Base-by-base conservation (phyloP, 2,888 invertebrate species). In the Halictus ligatus region DNA sequence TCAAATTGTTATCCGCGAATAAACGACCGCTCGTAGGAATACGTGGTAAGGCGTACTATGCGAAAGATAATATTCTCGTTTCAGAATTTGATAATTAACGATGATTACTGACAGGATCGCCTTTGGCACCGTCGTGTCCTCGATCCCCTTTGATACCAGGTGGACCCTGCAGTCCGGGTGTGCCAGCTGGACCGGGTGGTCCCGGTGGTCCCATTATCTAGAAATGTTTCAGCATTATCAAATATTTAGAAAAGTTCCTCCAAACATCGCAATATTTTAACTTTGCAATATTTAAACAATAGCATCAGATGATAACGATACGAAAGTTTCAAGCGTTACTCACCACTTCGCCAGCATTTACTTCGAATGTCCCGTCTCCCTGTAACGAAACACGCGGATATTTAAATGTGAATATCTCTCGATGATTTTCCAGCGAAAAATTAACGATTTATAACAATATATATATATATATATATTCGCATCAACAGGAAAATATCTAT, bases 131-230 rank as follows among this genome's bases (percentile, higher is more conserved):
- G 91, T 97, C 97, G 94, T 97, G 97, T 91, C 98, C 98, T 95
- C 97, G 96, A 95, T 98, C 98, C 78, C 98, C 98, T 96, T 97
- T 97, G 90, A 98, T 98, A 90, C 98, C 98, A 72, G 98, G 98
- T 75, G 98, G 98, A 69, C 98, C 98, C 95, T 98, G 97, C 81
- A 98, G 96, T 86, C 98, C 98, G 43, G 97, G 96, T 80, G 96
- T 95, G 69, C 98, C 98, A 76, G 97, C 95, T 71, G 97, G 96
- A 50, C 98, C 98, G 78, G 98, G 98, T 72, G 98, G 97, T 79
- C 98, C 97, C 87, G 97, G 97, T 13, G 97, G 97, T 87, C 97
- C 96, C 90, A 96, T 95, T 92, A 96, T 95, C 96, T 96, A 90
- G 54, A 80, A 78, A 79, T 64, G 60, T 54, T 84, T 54, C 15